These are phyloP conservation scores for Varanus komodoensis DNA, from an alignment of 2,113 vertebrate genomes.

Conservation along the genomic window DNA sequence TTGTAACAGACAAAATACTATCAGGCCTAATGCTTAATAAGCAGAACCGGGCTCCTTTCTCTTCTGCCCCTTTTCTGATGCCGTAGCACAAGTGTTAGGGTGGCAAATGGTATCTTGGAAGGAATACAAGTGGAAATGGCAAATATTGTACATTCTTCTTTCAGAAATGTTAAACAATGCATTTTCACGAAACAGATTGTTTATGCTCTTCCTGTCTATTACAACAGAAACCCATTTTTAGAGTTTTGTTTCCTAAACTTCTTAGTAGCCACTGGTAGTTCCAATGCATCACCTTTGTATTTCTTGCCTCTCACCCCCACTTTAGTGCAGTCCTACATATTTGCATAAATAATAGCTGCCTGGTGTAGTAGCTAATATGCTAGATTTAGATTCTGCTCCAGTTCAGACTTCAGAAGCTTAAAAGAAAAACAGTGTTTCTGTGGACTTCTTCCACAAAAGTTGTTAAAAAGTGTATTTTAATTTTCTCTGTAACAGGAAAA, in stretches of 20 bases:
- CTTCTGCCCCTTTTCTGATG: not conserved
- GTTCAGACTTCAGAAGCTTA: not conserved
- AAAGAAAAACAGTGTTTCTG: not conserved
- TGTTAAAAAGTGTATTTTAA: not conserved
- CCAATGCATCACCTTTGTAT: too few relatives aligned
- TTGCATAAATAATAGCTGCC: not conserved
- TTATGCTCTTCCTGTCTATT: not conserved
- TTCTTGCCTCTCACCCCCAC: not conserved
- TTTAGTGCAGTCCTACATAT: not conserved
- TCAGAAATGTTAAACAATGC: not conserved
- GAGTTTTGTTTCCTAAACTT: not conserved
- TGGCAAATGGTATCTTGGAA: not conserved
- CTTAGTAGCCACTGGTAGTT: too few relatives aligned
- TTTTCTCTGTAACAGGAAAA: not conserved
- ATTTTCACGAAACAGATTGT: not conserved
- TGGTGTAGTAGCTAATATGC: too few relatives aligned
- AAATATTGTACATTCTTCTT: not conserved
- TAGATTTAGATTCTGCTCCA: not conserved
- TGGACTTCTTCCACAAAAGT: not conserved
- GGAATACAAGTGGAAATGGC: constrained; percentile 6
- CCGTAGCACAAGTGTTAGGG: not conserved
- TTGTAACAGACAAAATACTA: not conserved
- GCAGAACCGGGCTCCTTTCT: not conserved
- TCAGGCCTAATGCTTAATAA: not conserved
- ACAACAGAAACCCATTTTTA: not conserved